A percentile compares a stretch with the other conserved stretches of the same genome.
Evolutionary conservation across 2,113 vertebrate species (phyloP).

Genomic region (Lophochroa leadbeateri): DNA sequence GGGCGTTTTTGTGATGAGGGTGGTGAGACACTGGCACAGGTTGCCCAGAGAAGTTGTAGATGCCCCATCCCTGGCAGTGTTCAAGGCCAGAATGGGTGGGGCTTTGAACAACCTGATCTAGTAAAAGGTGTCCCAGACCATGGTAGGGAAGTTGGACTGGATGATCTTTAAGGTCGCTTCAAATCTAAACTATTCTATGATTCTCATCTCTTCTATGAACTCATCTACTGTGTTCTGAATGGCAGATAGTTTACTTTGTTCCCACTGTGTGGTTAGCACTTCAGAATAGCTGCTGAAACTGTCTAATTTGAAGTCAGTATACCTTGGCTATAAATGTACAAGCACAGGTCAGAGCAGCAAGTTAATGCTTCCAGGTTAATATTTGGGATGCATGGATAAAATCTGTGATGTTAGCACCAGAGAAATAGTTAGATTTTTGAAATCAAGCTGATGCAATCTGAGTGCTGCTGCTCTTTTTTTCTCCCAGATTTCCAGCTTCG

Average conservation of each 20-base stretch:
- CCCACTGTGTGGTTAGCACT: not conserved
- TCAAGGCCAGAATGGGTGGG: not conserved
- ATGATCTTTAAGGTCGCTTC: not conserved
- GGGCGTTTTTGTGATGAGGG: accelerated
- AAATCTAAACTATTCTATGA: not conserved
- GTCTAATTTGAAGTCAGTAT: not conserved
- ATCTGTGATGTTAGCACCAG: not conserved
- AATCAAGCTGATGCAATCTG: not conserved
- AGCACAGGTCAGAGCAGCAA: not conserved
- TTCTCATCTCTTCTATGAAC: not conserved
- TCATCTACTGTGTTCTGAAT: not conserved
- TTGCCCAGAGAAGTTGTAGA: not conserved
- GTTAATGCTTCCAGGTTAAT: not conserved
- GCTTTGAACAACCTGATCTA: not conserved
- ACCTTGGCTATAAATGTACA: not conserved
- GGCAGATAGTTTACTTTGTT: not conserved
- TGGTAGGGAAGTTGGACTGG: not conserved
- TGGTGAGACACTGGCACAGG: not conserved
- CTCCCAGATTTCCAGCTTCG: not conserved
- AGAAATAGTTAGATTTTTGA: not conserved
- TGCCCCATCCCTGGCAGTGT: not conserved
- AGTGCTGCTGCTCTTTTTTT: slow-evolving; percentile 26
- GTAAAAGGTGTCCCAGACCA: not conserved
- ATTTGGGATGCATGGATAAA: not conserved
- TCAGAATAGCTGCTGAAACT: not conserved